These are phyloP conservation scores for Erethizon dorsatum DNA, from an alignment of 2,797 vertebrate species.

Conservation along the genomic window DNA sequence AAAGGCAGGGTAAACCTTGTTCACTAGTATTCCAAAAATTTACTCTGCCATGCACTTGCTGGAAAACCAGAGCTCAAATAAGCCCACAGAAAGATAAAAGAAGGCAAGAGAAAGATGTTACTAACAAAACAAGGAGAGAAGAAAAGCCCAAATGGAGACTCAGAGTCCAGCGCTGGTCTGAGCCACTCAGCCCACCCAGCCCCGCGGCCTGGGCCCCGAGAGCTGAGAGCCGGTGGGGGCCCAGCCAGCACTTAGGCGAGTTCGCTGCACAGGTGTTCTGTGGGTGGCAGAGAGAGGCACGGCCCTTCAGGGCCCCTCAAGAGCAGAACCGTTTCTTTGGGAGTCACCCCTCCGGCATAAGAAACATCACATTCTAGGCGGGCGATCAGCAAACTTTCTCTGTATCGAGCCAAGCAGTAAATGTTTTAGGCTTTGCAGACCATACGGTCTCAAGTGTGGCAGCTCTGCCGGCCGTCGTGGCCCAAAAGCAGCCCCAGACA, in stretches of 20 bases:
- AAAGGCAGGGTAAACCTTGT: fast-evolving
- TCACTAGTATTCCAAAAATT: slow-evolving; percentile 28
- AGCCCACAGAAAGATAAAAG: neutral
- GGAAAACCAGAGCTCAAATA: neutral
- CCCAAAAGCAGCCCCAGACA: neutral
- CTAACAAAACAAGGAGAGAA: neutral
- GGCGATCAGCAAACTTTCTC: neutral
- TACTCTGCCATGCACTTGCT: neutral
- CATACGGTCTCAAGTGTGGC: neutral
- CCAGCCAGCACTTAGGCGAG: neutral
- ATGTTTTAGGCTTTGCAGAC: neutral
- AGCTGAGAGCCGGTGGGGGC: neutral
- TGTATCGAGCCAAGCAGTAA: neutral
- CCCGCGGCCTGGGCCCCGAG: neutral
- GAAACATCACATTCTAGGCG: neutral
- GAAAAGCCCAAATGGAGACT: neutral
- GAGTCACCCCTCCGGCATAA: neutral
- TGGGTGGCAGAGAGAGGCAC: neutral
- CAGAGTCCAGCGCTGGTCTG: neutral
- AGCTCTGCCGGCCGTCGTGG: neutral
- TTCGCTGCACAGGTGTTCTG: neutral
- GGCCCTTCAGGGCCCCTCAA: neutral
- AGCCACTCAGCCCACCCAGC: neutral
- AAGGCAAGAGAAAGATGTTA: neutral
- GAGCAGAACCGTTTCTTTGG: neutral